Conservation (phyloP, 2,888 invertebrate species). For the Lordiphosa fenestrarum region DNA sequence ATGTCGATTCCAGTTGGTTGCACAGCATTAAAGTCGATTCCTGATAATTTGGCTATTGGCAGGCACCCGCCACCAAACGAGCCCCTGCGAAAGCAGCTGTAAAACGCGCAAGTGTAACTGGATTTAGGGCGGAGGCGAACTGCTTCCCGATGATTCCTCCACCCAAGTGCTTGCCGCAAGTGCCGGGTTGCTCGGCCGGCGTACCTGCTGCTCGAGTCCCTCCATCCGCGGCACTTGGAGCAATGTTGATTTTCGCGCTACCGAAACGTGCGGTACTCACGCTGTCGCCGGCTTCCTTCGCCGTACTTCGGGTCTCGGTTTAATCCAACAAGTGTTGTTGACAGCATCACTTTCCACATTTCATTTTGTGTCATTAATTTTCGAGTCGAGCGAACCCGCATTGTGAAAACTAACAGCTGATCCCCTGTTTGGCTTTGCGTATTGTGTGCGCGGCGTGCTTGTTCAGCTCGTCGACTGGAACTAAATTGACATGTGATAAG, state of each 20-base stretch:
- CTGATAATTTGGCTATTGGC: background rate
- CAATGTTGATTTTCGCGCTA: too few species aligned
- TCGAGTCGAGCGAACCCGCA: conserved; percentile 53
- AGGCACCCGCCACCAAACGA: too few species aligned
- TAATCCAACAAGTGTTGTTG: conserved; percentile 69
- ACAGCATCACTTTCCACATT: conserved; percentile 69
- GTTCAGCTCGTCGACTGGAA: conserved; percentile 52
- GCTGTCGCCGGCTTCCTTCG: background rate
- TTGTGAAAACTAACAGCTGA: conserved; percentile 70
- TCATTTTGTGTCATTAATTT: conserved; percentile 69
- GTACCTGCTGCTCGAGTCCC: too few species aligned
- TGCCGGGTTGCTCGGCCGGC: too few species aligned
- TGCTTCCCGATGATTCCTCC: too few species aligned
- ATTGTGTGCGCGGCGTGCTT: conserved; percentile 35
- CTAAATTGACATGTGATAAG: conserved; percentile 69
- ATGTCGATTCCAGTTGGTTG: conserved; percentile 12
- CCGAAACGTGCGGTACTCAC: conserved; percentile 1
- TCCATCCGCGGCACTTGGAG: too few species aligned
- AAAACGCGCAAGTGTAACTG: too few species aligned
- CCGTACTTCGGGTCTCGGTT: conserved; percentile 1
- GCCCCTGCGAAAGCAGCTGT: too few species aligned
- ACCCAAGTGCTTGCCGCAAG: too few species aligned
- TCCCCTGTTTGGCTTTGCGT: conserved; percentile 49
- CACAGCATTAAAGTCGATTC: conserved; percentile 4
- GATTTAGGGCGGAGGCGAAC: too few species aligned